These are phyloP conservation scores for Aegithalos caudatus DNA, from an alignment of 2,113 vertebrate genomes.

Conservation along the genomic window DNA sequence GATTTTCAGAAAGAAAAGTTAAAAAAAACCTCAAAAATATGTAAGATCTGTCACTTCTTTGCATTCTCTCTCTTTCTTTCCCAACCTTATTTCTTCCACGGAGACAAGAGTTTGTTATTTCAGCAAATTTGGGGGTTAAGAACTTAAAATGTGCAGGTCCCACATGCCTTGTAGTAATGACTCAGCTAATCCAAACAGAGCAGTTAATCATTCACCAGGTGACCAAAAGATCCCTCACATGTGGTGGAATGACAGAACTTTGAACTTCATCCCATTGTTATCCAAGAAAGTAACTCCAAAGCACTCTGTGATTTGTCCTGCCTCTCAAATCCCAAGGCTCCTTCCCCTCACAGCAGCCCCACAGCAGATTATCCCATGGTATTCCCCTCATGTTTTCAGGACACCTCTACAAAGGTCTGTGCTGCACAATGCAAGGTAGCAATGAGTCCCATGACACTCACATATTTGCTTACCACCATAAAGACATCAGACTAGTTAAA, in stretches of 20 bases:
- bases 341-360: not conserved
- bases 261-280: rapidly evolving
- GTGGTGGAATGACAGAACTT: not conserved
- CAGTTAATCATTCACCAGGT: not conserved
- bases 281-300: not conserved
- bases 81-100: not conserved
- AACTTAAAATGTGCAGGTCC: not conserved
- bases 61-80: not conserved
- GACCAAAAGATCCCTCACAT: not conserved
- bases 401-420: not conserved
- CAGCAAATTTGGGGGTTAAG: not conserved
- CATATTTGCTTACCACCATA: not conserved
- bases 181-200: not conserved
- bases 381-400: not conserved
- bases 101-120: not conserved
- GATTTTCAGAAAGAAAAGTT: not conserved
- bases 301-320: not conserved
- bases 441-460: not conserved
- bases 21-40: not conserved
- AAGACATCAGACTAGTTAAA: not conserved
- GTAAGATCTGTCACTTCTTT: not conserved
- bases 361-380: not conserved
- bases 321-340: not conserved
- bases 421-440: not conserved
- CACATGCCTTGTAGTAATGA: not conserved